Evolutionary conservation across 1,140 invertebrate species (phyloP).

Genomic region (Zaprionus lachaisei): DNA sequence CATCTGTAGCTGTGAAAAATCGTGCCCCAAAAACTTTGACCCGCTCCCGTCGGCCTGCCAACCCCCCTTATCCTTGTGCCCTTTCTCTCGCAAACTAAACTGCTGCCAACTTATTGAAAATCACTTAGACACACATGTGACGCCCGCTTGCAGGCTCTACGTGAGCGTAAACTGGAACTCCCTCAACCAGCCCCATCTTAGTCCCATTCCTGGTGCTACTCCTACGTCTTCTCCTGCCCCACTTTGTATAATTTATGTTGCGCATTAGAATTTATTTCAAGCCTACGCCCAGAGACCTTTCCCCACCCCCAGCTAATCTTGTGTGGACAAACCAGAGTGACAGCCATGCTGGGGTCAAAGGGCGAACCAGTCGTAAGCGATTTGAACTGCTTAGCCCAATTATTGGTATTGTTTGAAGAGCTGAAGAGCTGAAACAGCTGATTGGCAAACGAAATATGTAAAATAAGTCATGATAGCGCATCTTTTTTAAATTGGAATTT

Average conservation of each 20-base stretch:
- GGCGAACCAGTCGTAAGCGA: slow-evolving; percentile 26
- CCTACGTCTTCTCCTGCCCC: background rate
- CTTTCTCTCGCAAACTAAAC: background rate
- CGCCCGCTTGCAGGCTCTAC: slow-evolving; percentile 55
- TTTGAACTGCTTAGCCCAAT: slow-evolving; percentile 40
- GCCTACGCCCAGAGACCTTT: background rate
- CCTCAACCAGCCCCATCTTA: background rate
- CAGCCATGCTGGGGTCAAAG: slow-evolving; percentile 16
- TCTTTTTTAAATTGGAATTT: background rate
- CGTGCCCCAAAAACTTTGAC: slow-evolving; percentile 80
- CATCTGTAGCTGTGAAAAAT: slow-evolving; percentile 80
- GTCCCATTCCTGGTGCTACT: background rate
- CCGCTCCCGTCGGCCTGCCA: slow-evolving; percentile 28
- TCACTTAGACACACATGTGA: slow-evolving; percentile 82
- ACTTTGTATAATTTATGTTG: slow-evolving; percentile 58
- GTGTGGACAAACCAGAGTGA: slow-evolving; percentile 28
- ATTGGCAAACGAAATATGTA: background rate
- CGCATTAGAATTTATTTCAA: slow-evolving; percentile 45
- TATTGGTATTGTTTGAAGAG: background rate
- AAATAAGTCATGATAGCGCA: background rate
- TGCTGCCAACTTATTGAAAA: slow-evolving; percentile 76
- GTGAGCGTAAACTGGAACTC: slow-evolving; percentile 56
- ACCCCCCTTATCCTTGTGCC: background rate
- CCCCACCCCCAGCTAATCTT: slow-evolving; percentile 23
- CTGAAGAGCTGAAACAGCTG: no score